Percentiles rank a stretch among this genome's conserved stretches.
Evolutionary conservation across 2,113 vertebrate genomes (phyloP).

Genomic region (Hydrochoerus hydrochaeris): DNA sequence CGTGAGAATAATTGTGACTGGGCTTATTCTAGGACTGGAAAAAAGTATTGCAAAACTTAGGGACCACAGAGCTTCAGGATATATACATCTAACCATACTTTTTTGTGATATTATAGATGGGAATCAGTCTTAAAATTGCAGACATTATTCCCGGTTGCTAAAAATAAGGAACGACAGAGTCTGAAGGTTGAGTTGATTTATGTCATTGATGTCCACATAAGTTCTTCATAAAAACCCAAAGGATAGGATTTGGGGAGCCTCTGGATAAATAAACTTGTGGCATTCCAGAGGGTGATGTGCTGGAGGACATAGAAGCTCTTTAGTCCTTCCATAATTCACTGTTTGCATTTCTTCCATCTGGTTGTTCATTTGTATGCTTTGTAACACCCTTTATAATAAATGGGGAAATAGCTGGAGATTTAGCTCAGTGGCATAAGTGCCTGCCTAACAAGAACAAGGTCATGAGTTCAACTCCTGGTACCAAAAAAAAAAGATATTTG

Average conservation of each 20-base stretch:
- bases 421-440: too few species aligned
- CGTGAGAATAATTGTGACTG: constrained; percentile 28
- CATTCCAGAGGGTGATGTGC: neutral
- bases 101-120: constrained; percentile 19
- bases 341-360: neutral
- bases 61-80: neutral
- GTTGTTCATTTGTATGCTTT: neutral
- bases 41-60: neutral
- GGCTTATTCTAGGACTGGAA: neutral
- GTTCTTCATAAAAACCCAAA: neutral
- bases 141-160: constrained; percentile 28
- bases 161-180: constrained; percentile 5
- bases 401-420: neutral
- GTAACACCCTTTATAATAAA: neutral
- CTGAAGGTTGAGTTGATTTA: neutral
- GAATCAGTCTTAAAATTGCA: neutral
- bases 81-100: constrained; percentile 6
- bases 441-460: too few species aligned
- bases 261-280: neutral
- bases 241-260: neutral
- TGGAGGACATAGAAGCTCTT: neutral
- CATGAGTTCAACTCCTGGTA: too few species aligned
- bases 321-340: neutral
- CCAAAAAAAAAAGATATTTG: too few species aligned
- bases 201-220: neutral